Conservation (phyloP, 2,113 vertebrate genomes). For the Scophthalmus maximus region DNA sequence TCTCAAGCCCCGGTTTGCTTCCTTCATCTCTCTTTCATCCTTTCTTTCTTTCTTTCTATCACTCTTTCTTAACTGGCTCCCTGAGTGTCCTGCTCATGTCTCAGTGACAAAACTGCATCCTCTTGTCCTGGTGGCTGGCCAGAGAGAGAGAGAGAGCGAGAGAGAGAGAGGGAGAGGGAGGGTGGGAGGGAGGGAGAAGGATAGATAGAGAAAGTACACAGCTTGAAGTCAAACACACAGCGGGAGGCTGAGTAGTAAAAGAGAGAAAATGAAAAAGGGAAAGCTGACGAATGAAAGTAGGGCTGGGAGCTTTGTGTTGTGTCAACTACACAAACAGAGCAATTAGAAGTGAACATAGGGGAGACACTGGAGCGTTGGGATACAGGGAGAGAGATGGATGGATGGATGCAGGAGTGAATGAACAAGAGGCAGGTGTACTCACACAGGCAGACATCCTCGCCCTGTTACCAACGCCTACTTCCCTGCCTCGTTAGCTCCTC, state of each 20-base stretch:
- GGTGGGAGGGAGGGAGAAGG: conserved; percentile 6
- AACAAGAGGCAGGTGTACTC: conserved; percentile 65
- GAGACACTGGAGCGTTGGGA: background rate
- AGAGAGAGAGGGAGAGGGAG: background rate
- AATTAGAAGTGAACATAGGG: conserved; percentile 8
- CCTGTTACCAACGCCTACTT: conserved; percentile 55
- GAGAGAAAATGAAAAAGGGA: conserved; percentile 18
- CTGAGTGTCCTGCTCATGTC: conserved; percentile 27
- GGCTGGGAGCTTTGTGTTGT: background rate
- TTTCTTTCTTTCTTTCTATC: conserved; percentile 6
- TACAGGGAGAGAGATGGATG: conserved; percentile 1
- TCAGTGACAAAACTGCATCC: conserved; percentile 33
- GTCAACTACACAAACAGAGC: conserved; percentile 18
- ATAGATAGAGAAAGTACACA: conserved; percentile 32
- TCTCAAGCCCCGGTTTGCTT: conserved; percentile 55
- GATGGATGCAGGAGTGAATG: conserved; percentile 13
- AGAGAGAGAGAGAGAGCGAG: conserved; percentile 2
- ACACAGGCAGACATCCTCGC: conserved; percentile 72
- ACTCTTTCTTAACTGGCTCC: conserved; percentile 35
- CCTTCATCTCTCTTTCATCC: conserved; percentile 41
- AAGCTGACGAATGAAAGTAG: conserved; percentile 25
- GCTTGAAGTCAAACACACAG: conserved; percentile 55
- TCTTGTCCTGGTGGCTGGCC: conserved; percentile 33
- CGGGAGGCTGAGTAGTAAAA: conserved; percentile 34
- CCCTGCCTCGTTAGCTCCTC: conserved; percentile 66